Evolutionary conservation across 2,888 invertebrate species (phyloP).

Genomic region (Philhelius pedissequus): DNA sequence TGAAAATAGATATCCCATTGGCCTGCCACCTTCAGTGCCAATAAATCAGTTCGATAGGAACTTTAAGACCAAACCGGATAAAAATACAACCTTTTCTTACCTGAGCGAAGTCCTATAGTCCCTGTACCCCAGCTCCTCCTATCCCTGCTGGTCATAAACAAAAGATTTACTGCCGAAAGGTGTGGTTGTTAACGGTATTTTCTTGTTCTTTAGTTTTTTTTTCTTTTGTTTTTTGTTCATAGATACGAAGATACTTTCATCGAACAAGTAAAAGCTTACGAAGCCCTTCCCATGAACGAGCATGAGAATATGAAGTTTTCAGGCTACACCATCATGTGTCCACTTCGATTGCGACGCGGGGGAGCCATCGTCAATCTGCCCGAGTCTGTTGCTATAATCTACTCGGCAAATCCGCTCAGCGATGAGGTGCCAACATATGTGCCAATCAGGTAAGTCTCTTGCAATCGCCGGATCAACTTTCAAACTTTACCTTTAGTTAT

Average conservation of each 20-base stretch:
- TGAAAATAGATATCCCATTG: conserved; percentile 64
- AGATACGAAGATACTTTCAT: conserved; percentile 73
- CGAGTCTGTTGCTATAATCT: conserved; percentile 74
- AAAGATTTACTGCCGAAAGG: conserved; percentile 53
- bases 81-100: neutral
- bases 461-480: conserved; percentile 29
- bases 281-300: conserved; percentile 78
- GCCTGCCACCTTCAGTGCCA: conserved; percentile 62
- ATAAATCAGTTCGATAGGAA: conserved; percentile 66
- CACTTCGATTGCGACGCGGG: conserved; percentile 65
- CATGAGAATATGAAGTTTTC: conserved; percentile 79
- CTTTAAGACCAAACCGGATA: conserved; percentile 26
- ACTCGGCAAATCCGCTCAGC: conserved; percentile 73
- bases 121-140: neutral
- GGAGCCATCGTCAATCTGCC: conserved; percentile 71
- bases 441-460: conserved; percentile 74
- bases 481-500: conserved; percentile 52
- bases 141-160: conserved; percentile 18
- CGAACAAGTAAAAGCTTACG: conserved; percentile 73
- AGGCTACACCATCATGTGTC: conserved; percentile 78
- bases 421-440: conserved; percentile 75
- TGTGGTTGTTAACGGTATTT: conserved; percentile 45
- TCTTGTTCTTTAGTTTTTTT: neutral
- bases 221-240: neutral
- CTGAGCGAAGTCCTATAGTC: neutral